Conservation (phyloP, 1,140 invertebrate species). For the Neodiprion lecontei region DNA sequence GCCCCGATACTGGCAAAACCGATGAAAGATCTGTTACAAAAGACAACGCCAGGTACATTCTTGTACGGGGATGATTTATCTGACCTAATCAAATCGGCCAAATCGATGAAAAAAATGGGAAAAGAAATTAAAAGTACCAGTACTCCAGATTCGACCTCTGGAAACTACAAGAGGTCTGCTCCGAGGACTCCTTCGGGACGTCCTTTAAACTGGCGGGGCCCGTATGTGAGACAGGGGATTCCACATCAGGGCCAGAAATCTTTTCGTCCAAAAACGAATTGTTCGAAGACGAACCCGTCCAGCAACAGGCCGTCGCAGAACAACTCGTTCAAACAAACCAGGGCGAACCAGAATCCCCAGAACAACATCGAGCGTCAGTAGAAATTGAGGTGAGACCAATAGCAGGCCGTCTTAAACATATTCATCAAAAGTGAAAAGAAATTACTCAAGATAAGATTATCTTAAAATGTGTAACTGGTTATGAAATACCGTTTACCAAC, state of each 20-base stretch:
- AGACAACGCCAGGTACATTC: constrained; percentile 11
- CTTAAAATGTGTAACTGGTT: constrained; percentile 6
- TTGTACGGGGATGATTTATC: constrained; percentile 13
- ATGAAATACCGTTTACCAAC: constrained; percentile 1
- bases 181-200: not conserved
- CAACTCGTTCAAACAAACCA: constrained; percentile 13
- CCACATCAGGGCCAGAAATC: constrained; percentile 20
- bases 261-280: constrained; percentile 2
- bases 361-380: constrained; percentile 7
- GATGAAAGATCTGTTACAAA: constrained; percentile 13
- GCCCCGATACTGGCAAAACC: not conserved
- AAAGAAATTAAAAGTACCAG: constrained; percentile 16
- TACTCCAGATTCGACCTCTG: not conserved
- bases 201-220: constrained; percentile 22
- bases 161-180: constrained; percentile 1
- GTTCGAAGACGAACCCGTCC: constrained; percentile 8
- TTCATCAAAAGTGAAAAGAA: constrained; percentile 9
- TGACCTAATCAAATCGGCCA: constrained; percentile 14
- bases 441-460: constrained; percentile 12
- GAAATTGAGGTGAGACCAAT: constrained; percentile 15
- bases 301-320: constrained; percentile 9
- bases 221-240: constrained; percentile 17
- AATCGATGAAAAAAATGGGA: constrained; percentile 20
- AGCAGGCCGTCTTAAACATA: constrained; percentile 20
- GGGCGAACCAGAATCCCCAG: not conserved